Evolutionary conservation across 2,888 invertebrate genomes (phyloP).

Genomic region (Drosophila incognita): DNA sequence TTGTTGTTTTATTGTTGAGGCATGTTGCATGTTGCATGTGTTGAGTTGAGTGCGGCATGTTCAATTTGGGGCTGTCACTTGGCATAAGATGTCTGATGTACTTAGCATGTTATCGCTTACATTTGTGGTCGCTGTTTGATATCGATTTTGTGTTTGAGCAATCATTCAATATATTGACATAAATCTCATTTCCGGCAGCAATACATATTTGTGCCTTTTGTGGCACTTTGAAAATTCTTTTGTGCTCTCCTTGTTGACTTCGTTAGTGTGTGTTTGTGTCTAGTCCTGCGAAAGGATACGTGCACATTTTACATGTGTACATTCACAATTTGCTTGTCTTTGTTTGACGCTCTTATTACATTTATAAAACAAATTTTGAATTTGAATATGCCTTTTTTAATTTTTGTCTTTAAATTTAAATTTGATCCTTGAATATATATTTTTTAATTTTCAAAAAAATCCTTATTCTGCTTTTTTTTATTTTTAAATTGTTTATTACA

Average conservation of each 20-base stretch:
- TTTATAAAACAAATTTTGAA: constrained; percentile 28
- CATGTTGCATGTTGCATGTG: constrained; percentile 55
- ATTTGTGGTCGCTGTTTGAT: constrained; percentile 15
- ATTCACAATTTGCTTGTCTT: constrained; percentile 34
- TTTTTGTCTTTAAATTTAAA: no score
- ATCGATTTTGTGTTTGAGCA: constrained; percentile 30
- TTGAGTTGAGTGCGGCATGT: constrained; percentile 5
- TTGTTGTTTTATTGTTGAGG: constrained; percentile 8
- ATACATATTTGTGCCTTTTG: constrained; percentile 1
- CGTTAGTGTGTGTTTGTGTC: not conserved
- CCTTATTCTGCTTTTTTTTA: not conserved
- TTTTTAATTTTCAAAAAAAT: not conserved
- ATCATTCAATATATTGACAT: constrained; percentile 43
- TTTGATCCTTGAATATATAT: not conserved
- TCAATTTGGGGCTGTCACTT: constrained; percentile 30
- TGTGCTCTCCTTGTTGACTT: constrained; percentile 3
- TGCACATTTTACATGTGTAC: constrained; percentile 19
- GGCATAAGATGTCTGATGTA: constrained; percentile 19
- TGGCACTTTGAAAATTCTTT: constrained; percentile 6
- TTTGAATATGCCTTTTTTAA: not conserved
- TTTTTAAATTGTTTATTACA: not conserved
- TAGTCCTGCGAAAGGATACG: constrained; percentile 9
- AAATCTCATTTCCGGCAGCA: constrained; percentile 30
- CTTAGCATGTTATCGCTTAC: constrained; percentile 15
- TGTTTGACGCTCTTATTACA: constrained; percentile 16